phyloP scores from a whole-genome alignment of 1,140 invertebrate species.

The Lasioglossum albipes region DNA sequence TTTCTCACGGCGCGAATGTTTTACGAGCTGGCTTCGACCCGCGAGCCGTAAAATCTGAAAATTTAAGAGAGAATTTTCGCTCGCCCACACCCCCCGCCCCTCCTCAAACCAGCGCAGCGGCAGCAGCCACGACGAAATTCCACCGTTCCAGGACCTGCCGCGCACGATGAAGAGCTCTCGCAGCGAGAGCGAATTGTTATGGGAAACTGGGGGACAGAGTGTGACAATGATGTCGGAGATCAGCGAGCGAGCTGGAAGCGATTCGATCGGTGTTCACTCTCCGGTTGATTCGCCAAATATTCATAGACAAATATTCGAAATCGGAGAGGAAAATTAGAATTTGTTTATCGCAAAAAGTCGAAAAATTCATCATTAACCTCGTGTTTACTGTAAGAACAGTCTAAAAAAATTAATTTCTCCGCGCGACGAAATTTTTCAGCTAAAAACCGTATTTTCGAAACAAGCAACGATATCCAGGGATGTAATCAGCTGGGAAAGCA shows the following conservation, averaged over 20 bases:
- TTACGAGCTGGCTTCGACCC: slow-evolving; percentile 63
- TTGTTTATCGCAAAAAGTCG: too few species aligned
- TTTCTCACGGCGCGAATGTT: slow-evolving; percentile 56
- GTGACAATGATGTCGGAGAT: not conserved
- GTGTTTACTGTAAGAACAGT: too few species aligned
- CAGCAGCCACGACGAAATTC: slow-evolving; percentile 13
- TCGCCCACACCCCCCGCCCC: not conserved
- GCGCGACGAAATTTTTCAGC: not conserved
- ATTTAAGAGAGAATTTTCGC: slow-evolving; percentile 60
- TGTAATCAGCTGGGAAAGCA: not conserved
- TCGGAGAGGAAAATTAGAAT: too few species aligned
- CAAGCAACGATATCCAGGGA: not conserved
- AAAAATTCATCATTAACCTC: too few species aligned
- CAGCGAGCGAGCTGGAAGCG: not conserved
- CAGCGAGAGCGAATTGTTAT: too few species aligned
- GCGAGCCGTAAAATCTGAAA: slow-evolving; percentile 65
- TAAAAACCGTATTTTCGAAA: not conserved
- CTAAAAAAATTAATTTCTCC: rapidly evolving
- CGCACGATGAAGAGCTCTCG: not conserved
- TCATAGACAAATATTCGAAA: too few species aligned
- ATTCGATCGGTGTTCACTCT: not conserved
- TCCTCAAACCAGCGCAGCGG: not conserved
- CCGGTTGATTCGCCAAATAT: not conserved
- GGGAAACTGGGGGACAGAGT: not conserved
- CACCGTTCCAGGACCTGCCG: too few species aligned